Base-by-base conservation (phyloP, 1,140 invertebrate genomes). In the Campoletis sonorensis region DNA sequence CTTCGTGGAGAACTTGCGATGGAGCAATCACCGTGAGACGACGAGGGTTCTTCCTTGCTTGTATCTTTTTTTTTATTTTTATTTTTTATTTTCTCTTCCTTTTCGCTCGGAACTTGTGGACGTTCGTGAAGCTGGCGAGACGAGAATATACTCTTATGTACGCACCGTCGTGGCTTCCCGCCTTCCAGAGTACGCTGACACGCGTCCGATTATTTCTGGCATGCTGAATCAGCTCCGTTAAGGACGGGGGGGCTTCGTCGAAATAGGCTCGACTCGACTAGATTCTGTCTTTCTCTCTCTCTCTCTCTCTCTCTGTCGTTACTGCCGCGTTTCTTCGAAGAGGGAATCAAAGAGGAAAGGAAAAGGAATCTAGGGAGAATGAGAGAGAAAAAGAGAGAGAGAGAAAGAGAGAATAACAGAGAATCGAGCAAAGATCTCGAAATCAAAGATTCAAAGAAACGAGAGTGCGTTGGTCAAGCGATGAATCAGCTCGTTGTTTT, bases 101-200 rank as follows among this genome's bases (percentile, higher is more conserved):
- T 13, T 64, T 26, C n/a, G n/a, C 4, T 23, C 1, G 61, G 27
- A 64, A 27, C 21, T 54, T 8, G 51, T 54, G 51, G 51, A n/a
- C 51, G 16, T 54, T n/a, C 51, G 51, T 8, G 51, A 54, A 54
- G 51, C 16, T 54, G 23, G 23, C 27, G 67, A 70, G 67, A 70
- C 58, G 58, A 67, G 76, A 78, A 78, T 78, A 78, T 61, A 30
- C 26, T 4, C 30, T n/a, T 54, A 18, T 64, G n/a, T 26, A 64
- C 21, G 61, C 61, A 10, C 54, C 61, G 27, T 70, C 15, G 8
- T 18, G 21, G 16, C 76, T 78, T 78, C 76, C 76, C 76, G 58
- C 76, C 76, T 78, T 78, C 76, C 58, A 78, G 58, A 78, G 76
- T 78, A 78, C 76, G 76, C 76, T 78, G 76, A 78, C 76, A 78